Conservation (phyloP, 2,888 invertebrate genomes). For the Nomada fucata region DNA sequence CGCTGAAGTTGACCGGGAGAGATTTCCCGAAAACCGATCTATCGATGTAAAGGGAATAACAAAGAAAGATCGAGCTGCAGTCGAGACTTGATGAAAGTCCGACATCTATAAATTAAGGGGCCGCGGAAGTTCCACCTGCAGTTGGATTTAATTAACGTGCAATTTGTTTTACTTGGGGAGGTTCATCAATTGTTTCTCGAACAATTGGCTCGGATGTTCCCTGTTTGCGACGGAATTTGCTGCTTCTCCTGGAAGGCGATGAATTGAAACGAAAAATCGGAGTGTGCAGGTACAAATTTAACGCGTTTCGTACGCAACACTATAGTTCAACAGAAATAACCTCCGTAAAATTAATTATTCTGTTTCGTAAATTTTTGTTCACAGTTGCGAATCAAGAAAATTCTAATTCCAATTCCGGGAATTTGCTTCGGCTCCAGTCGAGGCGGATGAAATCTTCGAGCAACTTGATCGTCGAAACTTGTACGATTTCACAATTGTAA, state of each 20-base stretch:
- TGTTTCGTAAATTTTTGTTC: neutral
- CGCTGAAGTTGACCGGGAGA: neutral
- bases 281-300: neutral
- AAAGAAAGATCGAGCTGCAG: slow-evolving; percentile 16
- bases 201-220: neutral
- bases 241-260: neutral
- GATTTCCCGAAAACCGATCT: slow-evolving; percentile 15
- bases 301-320: too few relatives aligned
- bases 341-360: neutral
- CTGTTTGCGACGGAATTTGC: neutral
- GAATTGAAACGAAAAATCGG: neutral
- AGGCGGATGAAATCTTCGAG: slow-evolving; percentile 41
- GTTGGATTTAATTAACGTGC: slow-evolving; percentile 30
- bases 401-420: slow-evolving; percentile 43
- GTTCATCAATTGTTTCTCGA: slow-evolving; percentile 1
- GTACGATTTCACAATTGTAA: slow-evolving; percentile 25
- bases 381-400: slow-evolving; percentile 30
- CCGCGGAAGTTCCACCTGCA: neutral
- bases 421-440: slow-evolving; percentile 46
- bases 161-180: neutral
- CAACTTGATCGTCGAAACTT: slow-evolving; percentile 56
- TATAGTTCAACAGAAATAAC: neutral
- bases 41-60: neutral
- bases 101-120: slow-evolving; percentile 13
- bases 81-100: slow-evolving; percentile 15